phyloP scores from a whole-genome alignment of 2,113 vertebrate species.

The Hemichromis elongatus region DNA sequence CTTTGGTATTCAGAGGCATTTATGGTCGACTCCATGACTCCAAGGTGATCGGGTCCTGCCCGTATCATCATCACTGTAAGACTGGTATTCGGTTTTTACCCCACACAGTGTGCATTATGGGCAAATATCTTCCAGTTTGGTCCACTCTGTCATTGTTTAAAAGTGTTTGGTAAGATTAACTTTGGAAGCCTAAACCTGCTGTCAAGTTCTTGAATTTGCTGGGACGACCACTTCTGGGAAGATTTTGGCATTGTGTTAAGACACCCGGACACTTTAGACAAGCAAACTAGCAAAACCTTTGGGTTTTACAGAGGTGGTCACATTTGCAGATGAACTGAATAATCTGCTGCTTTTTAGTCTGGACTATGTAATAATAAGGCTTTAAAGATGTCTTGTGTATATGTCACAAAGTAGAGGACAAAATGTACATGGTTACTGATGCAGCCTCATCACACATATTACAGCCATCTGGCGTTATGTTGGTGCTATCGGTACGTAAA shows the following conservation, averaged over 20 bases:
- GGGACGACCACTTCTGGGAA: neutral
- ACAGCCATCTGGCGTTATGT: neutral
- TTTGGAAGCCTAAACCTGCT: neutral
- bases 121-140: fast-evolving
- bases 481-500: neutral
- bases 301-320: neutral
- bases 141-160: neutral
- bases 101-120: fast-evolving
- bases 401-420: neutral
- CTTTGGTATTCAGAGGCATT: neutral
- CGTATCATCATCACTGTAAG: neutral
- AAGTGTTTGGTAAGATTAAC: neutral
- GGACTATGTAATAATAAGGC: neutral
- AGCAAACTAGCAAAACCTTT: neutral
- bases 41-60: neutral
- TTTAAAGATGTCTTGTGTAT: neutral
- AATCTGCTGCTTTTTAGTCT: neutral
- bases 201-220: neutral
- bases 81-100: neutral
- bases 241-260: neutral
- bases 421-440: neutral
- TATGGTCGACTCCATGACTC: neutral
- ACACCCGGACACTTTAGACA: neutral
- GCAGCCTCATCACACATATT: neutral
- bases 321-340: neutral